Conservation (phyloP, 2,113 vertebrate species). For the Sporophila hypoxantha region DNA sequence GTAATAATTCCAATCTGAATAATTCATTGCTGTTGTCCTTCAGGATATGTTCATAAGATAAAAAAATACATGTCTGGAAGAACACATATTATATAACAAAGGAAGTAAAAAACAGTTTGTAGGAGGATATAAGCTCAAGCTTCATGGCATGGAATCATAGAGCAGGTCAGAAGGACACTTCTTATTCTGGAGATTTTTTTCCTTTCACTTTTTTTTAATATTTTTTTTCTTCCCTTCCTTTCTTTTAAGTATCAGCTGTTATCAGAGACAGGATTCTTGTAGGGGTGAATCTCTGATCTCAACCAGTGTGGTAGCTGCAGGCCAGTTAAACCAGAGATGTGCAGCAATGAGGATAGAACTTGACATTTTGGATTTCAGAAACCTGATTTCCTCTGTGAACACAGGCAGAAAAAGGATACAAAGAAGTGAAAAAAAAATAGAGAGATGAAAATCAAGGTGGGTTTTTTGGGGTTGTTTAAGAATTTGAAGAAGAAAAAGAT, state of each 20-base stretch:
- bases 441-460: background rate
- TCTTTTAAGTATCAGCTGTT: constrained; percentile 30
- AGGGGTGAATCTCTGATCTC: constrained; percentile 16
- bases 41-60: background rate
- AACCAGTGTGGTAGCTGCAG: background rate
- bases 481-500: background rate
- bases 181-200: background rate
- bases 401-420: background rate
- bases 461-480: background rate
- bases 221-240: background rate
- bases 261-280: constrained; percentile 5
- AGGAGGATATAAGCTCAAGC: background rate
- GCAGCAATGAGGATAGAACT: background rate
- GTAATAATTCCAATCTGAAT: background rate
- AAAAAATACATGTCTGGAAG: background rate
- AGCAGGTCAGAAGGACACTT: constrained; percentile 23
- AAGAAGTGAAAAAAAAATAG: background rate
- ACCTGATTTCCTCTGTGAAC: background rate
- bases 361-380: constrained; percentile 37
- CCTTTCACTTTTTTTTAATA: background rate
- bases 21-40: background rate
- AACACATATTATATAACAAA: background rate
- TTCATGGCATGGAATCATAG: background rate
- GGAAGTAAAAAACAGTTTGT: background rate
- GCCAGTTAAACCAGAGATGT: background rate